Evolutionary conservation across 1,140 invertebrate genomes (phyloP).

Genomic region (Charaxes varanes): DNA sequence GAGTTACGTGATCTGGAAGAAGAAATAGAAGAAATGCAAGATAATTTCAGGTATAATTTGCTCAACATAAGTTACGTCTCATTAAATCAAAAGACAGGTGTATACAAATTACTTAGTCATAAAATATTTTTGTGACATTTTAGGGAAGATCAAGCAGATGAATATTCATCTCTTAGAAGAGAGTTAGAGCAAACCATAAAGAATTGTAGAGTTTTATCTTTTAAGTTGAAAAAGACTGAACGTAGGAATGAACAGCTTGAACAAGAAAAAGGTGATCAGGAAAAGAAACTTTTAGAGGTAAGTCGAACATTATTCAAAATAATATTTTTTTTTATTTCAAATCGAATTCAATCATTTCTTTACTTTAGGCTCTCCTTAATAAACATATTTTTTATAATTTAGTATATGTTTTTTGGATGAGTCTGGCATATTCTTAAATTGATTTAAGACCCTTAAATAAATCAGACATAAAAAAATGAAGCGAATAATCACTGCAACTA

Average conservation of each 20-base stretch:
- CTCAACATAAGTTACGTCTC: conserved; percentile 2
- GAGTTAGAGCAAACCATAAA: conserved; percentile 97
- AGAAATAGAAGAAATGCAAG: conserved; percentile 98
- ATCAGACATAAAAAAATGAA: too few species aligned
- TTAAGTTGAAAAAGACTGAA: conserved; percentile 97
- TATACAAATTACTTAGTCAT: not conserved
- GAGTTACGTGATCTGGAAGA: conserved; percentile 94
- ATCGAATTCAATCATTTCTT: too few species aligned
- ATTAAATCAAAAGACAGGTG: not conserved
- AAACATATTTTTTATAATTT: too few species aligned
- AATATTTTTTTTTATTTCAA: not conserved
- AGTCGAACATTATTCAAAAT: conserved; percentile 9
- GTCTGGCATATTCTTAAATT: too few species aligned
- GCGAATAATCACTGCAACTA: too few species aligned
- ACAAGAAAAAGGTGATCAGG: conserved; percentile 84
- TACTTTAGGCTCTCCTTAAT: too few species aligned
- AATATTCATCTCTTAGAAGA: conserved; percentile 95
- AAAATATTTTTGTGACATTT: conserved; percentile 27
- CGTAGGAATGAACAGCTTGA: conserved; percentile 92
- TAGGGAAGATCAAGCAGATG: conserved; percentile 97
- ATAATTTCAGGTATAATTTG: conserved; percentile 85
- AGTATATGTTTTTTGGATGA: too few species aligned
- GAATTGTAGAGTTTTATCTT: conserved; percentile 98
- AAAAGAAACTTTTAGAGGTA: conserved; percentile 82
- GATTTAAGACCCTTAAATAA: too few species aligned